Conservation (phyloP, 2,797 vertebrate species). For the Pipistrellus kuhlii region DNA sequence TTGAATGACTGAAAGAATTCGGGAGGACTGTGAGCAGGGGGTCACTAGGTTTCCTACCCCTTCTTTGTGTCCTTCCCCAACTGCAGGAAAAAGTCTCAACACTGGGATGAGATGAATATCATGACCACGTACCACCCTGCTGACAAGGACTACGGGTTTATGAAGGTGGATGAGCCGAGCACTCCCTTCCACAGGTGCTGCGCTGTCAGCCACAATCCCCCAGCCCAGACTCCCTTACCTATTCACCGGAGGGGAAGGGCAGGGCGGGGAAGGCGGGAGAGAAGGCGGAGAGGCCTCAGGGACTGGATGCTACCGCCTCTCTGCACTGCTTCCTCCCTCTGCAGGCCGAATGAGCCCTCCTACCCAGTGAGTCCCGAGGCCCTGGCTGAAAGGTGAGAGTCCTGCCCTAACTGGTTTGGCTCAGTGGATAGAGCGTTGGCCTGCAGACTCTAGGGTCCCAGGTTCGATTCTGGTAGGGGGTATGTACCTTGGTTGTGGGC, state of each 20-base stretch:
- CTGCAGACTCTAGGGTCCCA: too few species aligned
- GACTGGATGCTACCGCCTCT: neutral
- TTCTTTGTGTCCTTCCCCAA: neutral
- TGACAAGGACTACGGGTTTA: conserved; percentile 73
- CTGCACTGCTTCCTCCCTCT: neutral
- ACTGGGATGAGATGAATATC: conserved; percentile 85
- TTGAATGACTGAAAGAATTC: neutral
- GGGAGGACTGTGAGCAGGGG: neutral
- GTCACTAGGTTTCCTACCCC: neutral
- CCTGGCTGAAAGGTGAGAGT: conserved; percentile 63
- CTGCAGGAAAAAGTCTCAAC: conserved; percentile 81
- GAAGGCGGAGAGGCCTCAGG: neutral
- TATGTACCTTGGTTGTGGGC: too few species aligned
- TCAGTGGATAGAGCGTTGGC: too few species aligned
- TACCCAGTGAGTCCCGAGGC: too few species aligned
- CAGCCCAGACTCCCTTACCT: neutral
- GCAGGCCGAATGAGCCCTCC: conserved; percentile 47
- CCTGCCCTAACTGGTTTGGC: neutral
- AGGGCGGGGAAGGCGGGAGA: neutral
- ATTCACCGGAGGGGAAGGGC: neutral
- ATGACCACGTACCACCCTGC: conserved; percentile 80
- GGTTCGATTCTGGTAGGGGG: too few species aligned
- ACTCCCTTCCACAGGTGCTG: conserved; percentile 79
- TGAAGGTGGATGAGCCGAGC: conserved; percentile 76
- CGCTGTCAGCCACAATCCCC: neutral